Evolutionary conservation across 1,140 invertebrate species (phyloP).

Genomic region (Philopotamus ludificatus): DNA sequence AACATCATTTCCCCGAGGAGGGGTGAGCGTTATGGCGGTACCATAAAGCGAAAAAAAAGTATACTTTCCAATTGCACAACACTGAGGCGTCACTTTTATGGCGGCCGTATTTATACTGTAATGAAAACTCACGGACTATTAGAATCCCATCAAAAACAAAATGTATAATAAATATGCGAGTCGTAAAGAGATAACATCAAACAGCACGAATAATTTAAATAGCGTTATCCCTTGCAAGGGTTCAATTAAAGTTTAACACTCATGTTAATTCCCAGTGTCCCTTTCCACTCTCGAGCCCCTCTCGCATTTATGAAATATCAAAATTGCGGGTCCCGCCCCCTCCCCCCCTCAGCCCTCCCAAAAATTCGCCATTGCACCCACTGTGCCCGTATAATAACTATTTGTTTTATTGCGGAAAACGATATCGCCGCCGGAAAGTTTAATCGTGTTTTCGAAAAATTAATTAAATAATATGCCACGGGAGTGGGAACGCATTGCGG

Average conservation of each 20-base stretch:
- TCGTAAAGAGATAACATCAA: conserved; percentile 43
- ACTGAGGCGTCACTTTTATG: not conserved
- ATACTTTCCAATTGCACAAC: not conserved
- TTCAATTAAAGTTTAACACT: conserved; percentile 43
- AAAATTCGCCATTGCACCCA: conserved; percentile 6
- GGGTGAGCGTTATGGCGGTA: not conserved
- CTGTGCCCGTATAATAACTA: too few species aligned
- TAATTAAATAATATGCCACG: too few species aligned
- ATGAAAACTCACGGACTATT: conserved; percentile 36
- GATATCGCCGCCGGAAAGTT: too few species aligned
- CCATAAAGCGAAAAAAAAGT: too few species aligned
- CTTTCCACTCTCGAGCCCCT: conserved; percentile 17
- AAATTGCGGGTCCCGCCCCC: conserved; percentile 13
- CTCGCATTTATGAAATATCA: conserved; percentile 37
- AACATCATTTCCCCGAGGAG: not conserved
- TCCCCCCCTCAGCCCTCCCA: too few species aligned
- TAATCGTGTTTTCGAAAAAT: too few species aligned
- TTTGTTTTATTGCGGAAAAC: too few species aligned
- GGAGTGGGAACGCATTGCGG: not conserved
- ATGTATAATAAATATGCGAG: conserved; percentile 40
- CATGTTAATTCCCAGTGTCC: conserved; percentile 42
- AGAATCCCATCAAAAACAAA: conserved; percentile 39
- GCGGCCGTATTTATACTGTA: conserved; percentile 17
- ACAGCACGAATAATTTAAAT: conserved; percentile 39
- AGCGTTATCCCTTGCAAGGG: conserved; percentile 34